These are phyloP conservation scores for Pilophorus perplexus DNA, from an alignment of 2,888 invertebrate genomes.

Conservation along the genomic window DNA sequence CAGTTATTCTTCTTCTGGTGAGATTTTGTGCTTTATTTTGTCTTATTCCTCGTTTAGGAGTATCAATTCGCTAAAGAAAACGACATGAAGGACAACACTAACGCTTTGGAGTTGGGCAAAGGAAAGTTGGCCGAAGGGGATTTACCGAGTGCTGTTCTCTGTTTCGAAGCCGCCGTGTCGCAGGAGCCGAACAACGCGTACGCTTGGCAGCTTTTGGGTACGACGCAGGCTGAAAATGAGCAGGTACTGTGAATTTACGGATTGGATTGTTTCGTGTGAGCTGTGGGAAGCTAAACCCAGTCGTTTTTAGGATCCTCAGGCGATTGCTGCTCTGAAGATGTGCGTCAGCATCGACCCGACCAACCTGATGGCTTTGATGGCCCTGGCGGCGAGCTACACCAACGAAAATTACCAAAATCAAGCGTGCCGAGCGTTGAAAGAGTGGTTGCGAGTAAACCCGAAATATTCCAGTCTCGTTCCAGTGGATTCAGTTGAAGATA, in stretches of 20 bases:
- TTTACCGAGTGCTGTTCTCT: slow-evolving; percentile 89
- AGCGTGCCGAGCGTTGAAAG: slow-evolving; percentile 69
- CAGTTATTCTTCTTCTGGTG: neutral
- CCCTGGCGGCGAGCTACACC: slow-evolving; percentile 89
- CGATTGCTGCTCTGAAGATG: slow-evolving; percentile 86
- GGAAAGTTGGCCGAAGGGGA: slow-evolving; percentile 80
- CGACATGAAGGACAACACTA: slow-evolving; percentile 71
- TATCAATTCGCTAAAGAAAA: slow-evolving; percentile 82
- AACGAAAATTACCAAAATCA: slow-evolving; percentile 92
- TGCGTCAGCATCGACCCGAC: slow-evolving; percentile 76
- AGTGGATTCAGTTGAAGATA: slow-evolving; percentile 48
- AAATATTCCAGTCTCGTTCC: slow-evolving; percentile 74
- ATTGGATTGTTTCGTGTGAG: too few relatives aligned
- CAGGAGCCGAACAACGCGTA: slow-evolving; percentile 74
- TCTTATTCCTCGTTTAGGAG: too few relatives aligned
- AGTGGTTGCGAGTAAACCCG: slow-evolving; percentile 76
- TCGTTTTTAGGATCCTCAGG: slow-evolving; percentile 69
- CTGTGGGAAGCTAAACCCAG: neutral
- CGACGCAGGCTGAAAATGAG: slow-evolving; percentile 96
- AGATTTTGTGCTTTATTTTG: too few relatives aligned
- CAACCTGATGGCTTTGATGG: slow-evolving; percentile 81
- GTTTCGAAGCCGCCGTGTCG: slow-evolving; percentile 93
- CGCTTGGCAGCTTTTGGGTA: slow-evolving; percentile 85
- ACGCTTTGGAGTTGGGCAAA: slow-evolving; percentile 84
- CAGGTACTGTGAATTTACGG: slow-evolving; percentile 56